Percentiles rank a stretch among this genome's conserved stretches.
Evolutionary conservation across 2,797 vertebrate genomes (phyloP).

Genomic region (Rhinogobio ventralis): DNA sequence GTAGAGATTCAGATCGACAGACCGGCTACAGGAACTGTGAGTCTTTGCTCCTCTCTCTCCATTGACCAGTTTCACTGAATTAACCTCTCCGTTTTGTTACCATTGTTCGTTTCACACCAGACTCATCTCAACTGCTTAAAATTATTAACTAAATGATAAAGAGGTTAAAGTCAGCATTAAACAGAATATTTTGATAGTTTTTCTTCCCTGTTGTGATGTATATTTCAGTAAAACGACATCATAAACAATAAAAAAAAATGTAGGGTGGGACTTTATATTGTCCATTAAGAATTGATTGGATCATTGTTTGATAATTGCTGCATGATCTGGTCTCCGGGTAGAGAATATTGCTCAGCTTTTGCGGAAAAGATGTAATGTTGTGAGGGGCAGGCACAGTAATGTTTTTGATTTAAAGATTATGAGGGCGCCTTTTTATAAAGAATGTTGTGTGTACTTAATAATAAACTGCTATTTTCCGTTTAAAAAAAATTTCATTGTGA

Average conservation of each 20-base stretch:
- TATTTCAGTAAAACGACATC: neutral
- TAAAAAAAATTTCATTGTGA: neutral
- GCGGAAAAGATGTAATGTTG: neutral
- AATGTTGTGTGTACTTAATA: neutral
- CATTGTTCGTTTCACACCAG: neutral
- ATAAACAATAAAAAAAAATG: neutral
- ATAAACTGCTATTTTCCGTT: neutral
- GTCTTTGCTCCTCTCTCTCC: slow-evolving; percentile 50
- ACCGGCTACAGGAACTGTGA: slow-evolving; percentile 91
- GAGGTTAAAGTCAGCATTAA: neutral
- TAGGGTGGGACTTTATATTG: neutral
- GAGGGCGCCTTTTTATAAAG: neutral
- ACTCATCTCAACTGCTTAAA: neutral
- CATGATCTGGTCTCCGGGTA: no score
- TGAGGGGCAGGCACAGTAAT: neutral
- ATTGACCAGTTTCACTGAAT: neutral
- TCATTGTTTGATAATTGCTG: neutral
- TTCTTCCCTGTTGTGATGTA: neutral
- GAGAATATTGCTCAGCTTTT: neutral
- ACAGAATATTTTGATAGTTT: neutral
- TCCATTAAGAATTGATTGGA: neutral
- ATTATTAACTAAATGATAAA: neutral
- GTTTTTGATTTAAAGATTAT: neutral
- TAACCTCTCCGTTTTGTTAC: neutral
- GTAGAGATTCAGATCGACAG: slow-evolving; percentile 96